Base-by-base conservation (phyloP, 2,888 invertebrate genomes). In the Zhuqinia jingwanae region DNA sequence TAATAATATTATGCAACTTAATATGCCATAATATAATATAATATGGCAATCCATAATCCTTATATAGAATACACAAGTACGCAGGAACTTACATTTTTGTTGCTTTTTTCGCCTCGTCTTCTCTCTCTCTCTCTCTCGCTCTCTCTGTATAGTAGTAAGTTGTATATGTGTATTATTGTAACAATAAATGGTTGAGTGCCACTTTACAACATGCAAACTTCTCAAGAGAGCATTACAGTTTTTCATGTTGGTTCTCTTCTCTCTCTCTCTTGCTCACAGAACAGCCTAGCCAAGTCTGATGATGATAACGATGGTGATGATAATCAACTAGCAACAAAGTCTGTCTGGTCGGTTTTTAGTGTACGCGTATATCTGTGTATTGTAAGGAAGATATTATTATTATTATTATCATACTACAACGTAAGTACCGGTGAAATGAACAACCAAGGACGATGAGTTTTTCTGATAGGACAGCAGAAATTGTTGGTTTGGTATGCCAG, bases 361-460 rank as follows among this genome's bases (percentile, higher is more conserved):
- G n/a, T n/a, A n/a, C n/a, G n/a, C n/a, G n/a, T n/a, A n/a, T n/a
- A n/a, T n/a, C n/a, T n/a, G n/a, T n/a, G n/a, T n/a, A n/a, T n/a
- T n/a, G n/a, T n/a, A n/a, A n/a, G n/a, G n/a, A n/a, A n/a, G n/a
- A n/a, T n/a, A n/a, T n/a, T n/a, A n/a, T n/a, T n/a, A n/a, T n/a
- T n/a, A n/a, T n/a, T n/a, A n/a, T n/a, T n/a, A n/a, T n/a, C n/a
- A n/a, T n/a, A n/a, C n/a, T n/a, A n/a, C n/a, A 11, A 56, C 22
- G 22, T 56, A n/a, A n/a, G 22, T 56, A 22, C 56, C 36, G 36
- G 65, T 17, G 36, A 50, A 70, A 56, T 80, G 68, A 53, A n/a
- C 20, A 78, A 80, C 80, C 80, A 80, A 80, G 80, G 80, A 56
- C 80, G 80, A 70, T 68, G 70, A 68, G 65, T 80, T 80, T 50